These are phyloP conservation scores for Heliornis fulica DNA, from an alignment of 2,113 vertebrate species.

Conservation along the genomic window DNA sequence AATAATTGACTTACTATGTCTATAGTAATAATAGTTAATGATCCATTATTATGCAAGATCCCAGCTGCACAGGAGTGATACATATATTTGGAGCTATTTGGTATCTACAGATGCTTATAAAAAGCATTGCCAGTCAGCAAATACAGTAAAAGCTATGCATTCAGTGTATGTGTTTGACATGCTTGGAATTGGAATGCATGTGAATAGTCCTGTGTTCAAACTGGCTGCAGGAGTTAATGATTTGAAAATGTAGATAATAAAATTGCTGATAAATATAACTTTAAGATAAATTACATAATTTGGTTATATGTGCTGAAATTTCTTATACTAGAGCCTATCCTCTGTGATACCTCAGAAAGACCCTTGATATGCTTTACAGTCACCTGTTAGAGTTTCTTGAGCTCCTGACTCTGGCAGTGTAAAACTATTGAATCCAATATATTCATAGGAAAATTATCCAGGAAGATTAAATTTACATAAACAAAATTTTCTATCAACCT, in stretches of 20 bases:
- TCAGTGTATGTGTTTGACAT: neutral
- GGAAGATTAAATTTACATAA: neutral
- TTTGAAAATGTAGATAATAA: neutral
- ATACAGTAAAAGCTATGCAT: neutral
- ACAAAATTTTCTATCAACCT: neutral
- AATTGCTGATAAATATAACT: neutral
- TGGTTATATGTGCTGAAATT: neutral
- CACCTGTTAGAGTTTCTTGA: neutral
- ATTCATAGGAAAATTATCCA: neutral
- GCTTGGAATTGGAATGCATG: neutral
- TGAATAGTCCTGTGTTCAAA: neutral
- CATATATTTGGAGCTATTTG: neutral
- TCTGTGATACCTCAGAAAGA: neutral
- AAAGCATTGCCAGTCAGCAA: neutral
- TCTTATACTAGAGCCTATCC: neutral
- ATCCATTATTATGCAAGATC: neutral
- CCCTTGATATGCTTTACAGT: neutral
- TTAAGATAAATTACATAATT: neutral
- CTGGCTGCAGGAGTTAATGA: neutral
- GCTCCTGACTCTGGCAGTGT: neutral
- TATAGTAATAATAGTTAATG: neutral
- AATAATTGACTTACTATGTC: neutral
- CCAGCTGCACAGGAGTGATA: neutral
- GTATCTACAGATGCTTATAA: neutral
- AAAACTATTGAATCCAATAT: neutral